Base-by-base conservation (phyloP, 2,888 invertebrate genomes). In the Minunthozetes semirufus region DNA sequence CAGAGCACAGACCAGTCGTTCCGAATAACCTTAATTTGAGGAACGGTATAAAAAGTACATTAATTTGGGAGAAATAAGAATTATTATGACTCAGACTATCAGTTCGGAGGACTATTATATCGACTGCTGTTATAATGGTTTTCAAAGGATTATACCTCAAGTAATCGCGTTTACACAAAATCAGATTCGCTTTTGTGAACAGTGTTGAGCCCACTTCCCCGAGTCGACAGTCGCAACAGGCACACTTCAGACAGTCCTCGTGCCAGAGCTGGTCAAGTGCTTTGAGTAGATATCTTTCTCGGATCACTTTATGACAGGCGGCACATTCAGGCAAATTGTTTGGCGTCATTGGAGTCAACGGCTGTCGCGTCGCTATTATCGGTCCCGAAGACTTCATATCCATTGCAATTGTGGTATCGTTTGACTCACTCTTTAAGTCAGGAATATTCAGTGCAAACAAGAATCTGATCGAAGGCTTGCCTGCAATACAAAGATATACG, bases 251-350 rank as follows among this genome's bases (percentile, higher is more conserved):
- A 81, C 94, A 94, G 84, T 94, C 94, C 80, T 94, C 94, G 85
- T 94, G 94, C 94, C 94, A 94, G 84, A 88, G 92, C 82, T 92
- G 86, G 82, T 94, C 93, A 84, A 94, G 86, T 0, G 93, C 93
- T 82, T 90, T 91, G 79, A 93, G 87, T 56, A 93, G 87, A 83
- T 88, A 95, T 80, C 79, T 66, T 73, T 79, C 79, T 2, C 78
- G 50, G 38, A 79, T 79, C 0, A 77, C 77, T 63, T 78, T 79
- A 70, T 79, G 78, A 73, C 79, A 79, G 13, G 78, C 78, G 5
- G 79, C 79, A 72, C 79, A 79, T 33, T 76, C 77, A 59, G 77
- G 56, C 25, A 46, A 19, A 68, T 38, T 68, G 46, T 68, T 68
- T n/a, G 68, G 1, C 13, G 68, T 22, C 68, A 68, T 68, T 3